Conservation (phyloP, 2,888 invertebrate genomes). For the Volucella zonaria region DNA sequence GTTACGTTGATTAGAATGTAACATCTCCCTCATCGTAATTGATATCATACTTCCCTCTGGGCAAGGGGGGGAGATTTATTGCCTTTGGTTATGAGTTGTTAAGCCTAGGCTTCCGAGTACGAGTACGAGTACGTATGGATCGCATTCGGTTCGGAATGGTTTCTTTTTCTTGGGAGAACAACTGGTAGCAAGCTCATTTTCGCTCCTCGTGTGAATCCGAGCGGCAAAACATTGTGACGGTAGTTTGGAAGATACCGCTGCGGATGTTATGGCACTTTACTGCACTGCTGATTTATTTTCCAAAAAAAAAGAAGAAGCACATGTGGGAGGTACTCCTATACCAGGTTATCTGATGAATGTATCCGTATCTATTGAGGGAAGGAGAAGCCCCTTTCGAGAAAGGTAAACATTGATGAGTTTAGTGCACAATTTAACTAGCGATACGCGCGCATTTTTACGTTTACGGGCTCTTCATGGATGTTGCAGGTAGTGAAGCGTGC, state of each 20-base stretch:
- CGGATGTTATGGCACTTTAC: constrained; percentile 59
- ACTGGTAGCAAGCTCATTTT: constrained; percentile 38
- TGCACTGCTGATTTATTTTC: constrained; percentile 61
- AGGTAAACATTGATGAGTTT: constrained; percentile 16
- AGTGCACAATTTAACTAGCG: constrained; percentile 54
- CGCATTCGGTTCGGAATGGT: constrained; percentile 21
- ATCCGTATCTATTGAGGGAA: neutral
- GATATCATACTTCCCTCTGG: constrained; percentile 5
- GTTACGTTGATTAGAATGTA: constrained; percentile 67
- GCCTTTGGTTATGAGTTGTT: constrained; percentile 27
- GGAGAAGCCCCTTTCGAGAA: neutral
- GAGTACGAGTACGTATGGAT: too few relatives aligned
- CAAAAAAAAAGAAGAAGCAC: constrained; percentile 7
- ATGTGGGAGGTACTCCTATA: neutral
- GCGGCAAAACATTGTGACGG: constrained; percentile 57
- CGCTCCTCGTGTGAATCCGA: constrained; percentile 61
- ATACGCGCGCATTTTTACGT: constrained; percentile 13
- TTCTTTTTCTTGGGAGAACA: constrained; percentile 45
- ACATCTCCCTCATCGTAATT: constrained; percentile 14
- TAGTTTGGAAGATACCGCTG: constrained; percentile 60
- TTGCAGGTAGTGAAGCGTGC: constrained; percentile 30
- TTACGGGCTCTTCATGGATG: constrained; percentile 20
- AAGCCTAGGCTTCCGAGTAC: constrained; percentile 13
- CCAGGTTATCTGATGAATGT: neutral
- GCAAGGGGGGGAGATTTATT: constrained; percentile 56